Base-by-base conservation (phyloP, 2,113 vertebrate species). In the Dromiciops gliroides region DNA sequence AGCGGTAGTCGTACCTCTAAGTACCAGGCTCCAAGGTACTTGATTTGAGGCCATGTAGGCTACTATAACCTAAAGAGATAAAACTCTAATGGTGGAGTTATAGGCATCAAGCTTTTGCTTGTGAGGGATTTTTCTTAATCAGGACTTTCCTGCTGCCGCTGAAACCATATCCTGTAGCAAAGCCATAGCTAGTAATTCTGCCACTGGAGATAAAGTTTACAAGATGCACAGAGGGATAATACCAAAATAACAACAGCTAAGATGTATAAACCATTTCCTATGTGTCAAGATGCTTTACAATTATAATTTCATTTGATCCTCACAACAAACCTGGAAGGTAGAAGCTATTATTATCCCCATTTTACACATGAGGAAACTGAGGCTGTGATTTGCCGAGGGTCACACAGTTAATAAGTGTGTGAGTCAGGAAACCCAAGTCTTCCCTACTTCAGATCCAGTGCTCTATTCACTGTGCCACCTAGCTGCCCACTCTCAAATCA, bases 361-460 rank as follows among this genome's bases (percentile, higher is more conserved):
- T 95, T 96, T 89, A 67, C 14, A 95, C n/a, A 91, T 48, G 47
- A 26, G 91, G 22, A 92, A 94, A 24, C 47, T 49, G 51, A 92
- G 10, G 51, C 23, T 14, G 93, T 51, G 48, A 90, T 19, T 90
- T 92, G 16, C 49, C 48, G 19, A 28, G 4, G 14, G 8, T 50
- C 51, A 37, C 49, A 50, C 8, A 19, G 28, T 6, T 75, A 75
- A 25, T 44, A 94, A 67, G 16, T 93, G 89, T 25, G 53, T 67
- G 47, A 75, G 4, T 22, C 56, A 24, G 28, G 14, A 93, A 94
- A n/a, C 48, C 26, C 25, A 7, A 26, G 16, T 23, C 22, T 8
- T 56, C 48, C 67, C 56, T 31, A 8, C 56, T 50, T 91, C 10
- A 51, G 90, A 95, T 25, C 51, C 44, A 95, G 50, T 22, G 90